phyloP scores from a whole-genome alignment of 2,888 invertebrate genomes.

The Hipparchia semele region DNA sequence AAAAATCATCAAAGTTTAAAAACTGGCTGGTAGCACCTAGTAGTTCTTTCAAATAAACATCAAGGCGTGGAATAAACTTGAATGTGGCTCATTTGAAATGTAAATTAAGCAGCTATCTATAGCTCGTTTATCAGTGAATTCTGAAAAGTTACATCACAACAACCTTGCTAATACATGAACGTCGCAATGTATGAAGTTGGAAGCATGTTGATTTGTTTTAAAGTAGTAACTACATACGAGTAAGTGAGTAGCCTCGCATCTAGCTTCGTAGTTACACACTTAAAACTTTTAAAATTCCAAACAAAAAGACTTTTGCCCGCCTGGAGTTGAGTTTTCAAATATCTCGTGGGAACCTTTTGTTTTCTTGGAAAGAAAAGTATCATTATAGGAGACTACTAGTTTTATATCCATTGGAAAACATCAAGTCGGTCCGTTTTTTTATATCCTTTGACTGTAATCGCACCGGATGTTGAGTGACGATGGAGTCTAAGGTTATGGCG shows the following conservation, averaged over 20 bases:
- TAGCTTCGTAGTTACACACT: background rate
- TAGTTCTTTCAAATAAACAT: background rate
- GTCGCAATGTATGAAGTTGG: conserved; percentile 10
- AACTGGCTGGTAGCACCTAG: background rate
- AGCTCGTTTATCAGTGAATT: conserved; percentile 31
- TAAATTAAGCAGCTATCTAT: conserved; percentile 23
- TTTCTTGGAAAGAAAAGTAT: too few species aligned
- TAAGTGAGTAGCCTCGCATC: too few species aligned
- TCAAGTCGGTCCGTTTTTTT: too few species aligned
- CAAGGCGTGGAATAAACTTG: conserved; percentile 16
- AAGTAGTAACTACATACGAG: background rate
- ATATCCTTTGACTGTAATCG: too few species aligned
- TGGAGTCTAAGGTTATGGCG: too few species aligned
- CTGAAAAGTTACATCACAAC: conserved; percentile 31
- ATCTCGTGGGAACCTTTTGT: too few species aligned
- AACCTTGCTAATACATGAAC: conserved; percentile 29
- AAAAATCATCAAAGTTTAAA: background rate
- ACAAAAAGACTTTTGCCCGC: too few species aligned
- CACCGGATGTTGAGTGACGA: too few species aligned
- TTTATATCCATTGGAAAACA: too few species aligned
- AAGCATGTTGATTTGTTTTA: conserved; percentile 25
- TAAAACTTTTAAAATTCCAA: background rate
- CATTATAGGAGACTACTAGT: too few species aligned
- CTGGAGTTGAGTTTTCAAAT: too few species aligned
- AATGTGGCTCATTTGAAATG: conserved; percentile 20